Base-by-base conservation (phyloP, 2,888 invertebrate species). In the Amblyjoppa fuscipennis region DNA sequence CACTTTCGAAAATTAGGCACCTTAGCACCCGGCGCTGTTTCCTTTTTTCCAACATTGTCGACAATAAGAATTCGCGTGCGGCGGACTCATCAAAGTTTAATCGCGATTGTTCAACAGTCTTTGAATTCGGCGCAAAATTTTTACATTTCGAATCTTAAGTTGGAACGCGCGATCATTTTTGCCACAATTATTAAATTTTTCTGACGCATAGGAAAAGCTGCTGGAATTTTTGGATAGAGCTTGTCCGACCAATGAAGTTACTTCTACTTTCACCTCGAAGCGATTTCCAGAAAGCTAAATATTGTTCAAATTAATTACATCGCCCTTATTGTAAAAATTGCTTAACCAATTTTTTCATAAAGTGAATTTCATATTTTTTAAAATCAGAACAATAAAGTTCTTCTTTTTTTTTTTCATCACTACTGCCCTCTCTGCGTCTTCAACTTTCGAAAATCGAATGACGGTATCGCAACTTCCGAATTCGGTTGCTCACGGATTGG, bases 71-170 rank as follows among this genome's bases (percentile, higher is more conserved):
- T 45, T 61, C 1, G 38, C 56, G 64, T 71, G 61, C 66, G 56
- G 64, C 59, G 75, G 71, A 75, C 56, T 79, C 87, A 83, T 88
- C 87, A 88, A 88, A 88, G 70, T 74, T 86, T 86, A 83, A 28
- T 49, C 87, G 79, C 84, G 59, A 84, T 79, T 81, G 84, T 88
- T 87, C 81, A 82, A 88, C 82, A 76, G 53, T 41, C 34, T 66
- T 73, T 64, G 51, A 85, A 82, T 76, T 71, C 75, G 51, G 61
- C 20, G 34, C 13, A 38, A 41, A n/a, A 56, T 69, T 82, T 82
- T 76, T 64, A 28, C 61, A 73, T 76, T 68, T 38, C 28, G 28
- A 78, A 73, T 56, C 80, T 59, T 41, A 2, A 41, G 25, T 16
- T 59, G 28, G 31, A 49, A 3, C n/a, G 34, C 11, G 41, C 41